Evolutionary conservation across 1,140 invertebrate genomes (phyloP), one percentile per base, ranked within the genome.

Genomic region (Aphis craccivora): DNA sequence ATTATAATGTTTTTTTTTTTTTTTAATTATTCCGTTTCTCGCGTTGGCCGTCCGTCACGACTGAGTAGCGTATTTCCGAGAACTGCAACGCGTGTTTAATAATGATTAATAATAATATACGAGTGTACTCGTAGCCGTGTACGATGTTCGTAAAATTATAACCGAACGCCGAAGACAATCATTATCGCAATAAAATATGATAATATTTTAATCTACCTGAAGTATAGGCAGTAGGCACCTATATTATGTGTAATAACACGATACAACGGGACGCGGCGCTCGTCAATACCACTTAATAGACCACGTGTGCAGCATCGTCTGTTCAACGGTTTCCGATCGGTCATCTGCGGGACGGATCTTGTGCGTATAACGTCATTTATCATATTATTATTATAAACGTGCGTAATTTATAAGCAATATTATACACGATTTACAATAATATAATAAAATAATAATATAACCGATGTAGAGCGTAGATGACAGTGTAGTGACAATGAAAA

Each of bases 221-320:
- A 18, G 18, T 51, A 30, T 60, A 60, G 55, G 8, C 8, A 25
- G 14, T 60, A 60, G 55, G 8, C 8, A 25, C 55, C 55, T 60
- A 55, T 60, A 14, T 30, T 60, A 14, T 30, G 14, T 76, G 60
- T 76, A 67, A 67, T n/a, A 67, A 67, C 30, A 76, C 60, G 30
- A n/a, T 76, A 35, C n/a, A 6, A n/a, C 60, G 30, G 30, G 60
- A 76, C 60, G 60, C 60, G 30, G 14, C 60, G 60, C 60, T 76
- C 60, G 60, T 76, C 60, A 76, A 76, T 76, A 76, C 60, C 60
- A 76, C 60, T 76, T n/a, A 76, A 76, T 14, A 76, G 60, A n/a
- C 60, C n/a, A 76, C 60, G n/a, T 1, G 60, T 76, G 60, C 60
- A 5, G n/a, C 60, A 76, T 76, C 60, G 30, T 30, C 60, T 67